Conservation (phyloP, 2,888 invertebrate species). For the Sturmia bella region DNA sequence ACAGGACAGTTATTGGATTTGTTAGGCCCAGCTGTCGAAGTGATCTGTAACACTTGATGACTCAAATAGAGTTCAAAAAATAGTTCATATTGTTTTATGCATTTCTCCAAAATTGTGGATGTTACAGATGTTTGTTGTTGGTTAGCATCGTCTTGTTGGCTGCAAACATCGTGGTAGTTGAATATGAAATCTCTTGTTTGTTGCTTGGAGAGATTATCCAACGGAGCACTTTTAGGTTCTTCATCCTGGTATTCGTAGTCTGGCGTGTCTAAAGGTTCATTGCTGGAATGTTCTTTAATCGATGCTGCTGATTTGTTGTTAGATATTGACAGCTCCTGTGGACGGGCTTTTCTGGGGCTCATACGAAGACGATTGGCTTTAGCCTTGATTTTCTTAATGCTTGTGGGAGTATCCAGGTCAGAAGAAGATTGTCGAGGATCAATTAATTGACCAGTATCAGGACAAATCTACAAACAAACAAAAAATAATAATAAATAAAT, state of each 20-base stretch:
- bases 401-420: conserved; percentile 80
- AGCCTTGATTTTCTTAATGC: conserved; percentile 80
- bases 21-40: conserved; percentile 47
- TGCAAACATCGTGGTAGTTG: conserved; percentile 70
- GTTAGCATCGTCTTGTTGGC: conserved; percentile 74
- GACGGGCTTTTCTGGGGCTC: conserved; percentile 78
- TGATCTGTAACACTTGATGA: conserved; percentile 74
- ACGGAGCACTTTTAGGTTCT: conserved; percentile 77
- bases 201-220: conserved; percentile 67
- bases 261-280: conserved; percentile 52
- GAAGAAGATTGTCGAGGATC: conserved; percentile 79
- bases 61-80: conserved; percentile 82
- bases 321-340: conserved; percentile 76
- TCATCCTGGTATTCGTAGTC: conserved; percentile 71
- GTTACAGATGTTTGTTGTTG: conserved; percentile 51
- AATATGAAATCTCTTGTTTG: conserved; percentile 66
- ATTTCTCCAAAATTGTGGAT: conserved; percentile 83
- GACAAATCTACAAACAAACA: conserved; percentile 76
- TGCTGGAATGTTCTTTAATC: conserved; percentile 52
- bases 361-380: conserved; percentile 79
- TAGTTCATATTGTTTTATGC: conserved; percentile 84
- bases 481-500: no score
- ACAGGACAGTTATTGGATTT: conserved; percentile 72
- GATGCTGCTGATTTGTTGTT: conserved; percentile 57
- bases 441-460: conserved; percentile 78